phyloP scores from a whole-genome alignment of 1,140 invertebrate genomes.

The Aphidius ervi region DNA sequence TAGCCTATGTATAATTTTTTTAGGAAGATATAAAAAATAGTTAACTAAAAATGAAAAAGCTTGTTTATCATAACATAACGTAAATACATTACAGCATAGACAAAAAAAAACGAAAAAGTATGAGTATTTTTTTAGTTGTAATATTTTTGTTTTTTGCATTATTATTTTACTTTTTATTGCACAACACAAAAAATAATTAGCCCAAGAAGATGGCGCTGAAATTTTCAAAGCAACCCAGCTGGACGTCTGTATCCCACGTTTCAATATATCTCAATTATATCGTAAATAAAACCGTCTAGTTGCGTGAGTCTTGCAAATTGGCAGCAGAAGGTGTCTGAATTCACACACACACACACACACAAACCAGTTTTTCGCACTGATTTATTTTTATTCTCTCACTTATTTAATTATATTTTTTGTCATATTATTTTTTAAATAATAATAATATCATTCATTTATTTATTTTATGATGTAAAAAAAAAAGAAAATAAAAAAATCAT shows the following conservation, averaged over 20 bases:
- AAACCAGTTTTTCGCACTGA: too few species aligned
- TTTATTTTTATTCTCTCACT: neutral
- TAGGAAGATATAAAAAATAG: too few species aligned
- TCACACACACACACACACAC: too few species aligned
- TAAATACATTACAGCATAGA: too few species aligned
- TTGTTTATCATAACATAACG: too few species aligned
- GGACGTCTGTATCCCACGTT: slow-evolving; percentile 42
- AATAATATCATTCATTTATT: too few species aligned
- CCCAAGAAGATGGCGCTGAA: slow-evolving; percentile 7
- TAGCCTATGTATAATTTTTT: too few species aligned
- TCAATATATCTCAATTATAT: slow-evolving; percentile 51
- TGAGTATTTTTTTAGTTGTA: neutral
- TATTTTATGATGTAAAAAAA: neutral
- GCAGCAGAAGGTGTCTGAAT: slow-evolving; percentile 37
- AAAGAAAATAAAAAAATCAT: neutral
- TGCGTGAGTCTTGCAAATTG: slow-evolving; percentile 43
- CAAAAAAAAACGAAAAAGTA: neutral
- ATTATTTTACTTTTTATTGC: neutral
- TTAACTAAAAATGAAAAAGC: too few species aligned
- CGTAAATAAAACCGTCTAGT: slow-evolving; percentile 47
- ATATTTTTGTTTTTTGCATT: neutral
- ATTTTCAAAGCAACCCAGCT: slow-evolving; percentile 26
- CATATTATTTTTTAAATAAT: neutral
- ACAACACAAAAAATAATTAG: neutral
- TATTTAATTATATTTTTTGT: slow-evolving; percentile 2